Evolutionary conservation across 1,140 invertebrate species (phyloP), one percentile per base, ranked within the genome.

Genomic region (Cephus cinctus): DNA sequence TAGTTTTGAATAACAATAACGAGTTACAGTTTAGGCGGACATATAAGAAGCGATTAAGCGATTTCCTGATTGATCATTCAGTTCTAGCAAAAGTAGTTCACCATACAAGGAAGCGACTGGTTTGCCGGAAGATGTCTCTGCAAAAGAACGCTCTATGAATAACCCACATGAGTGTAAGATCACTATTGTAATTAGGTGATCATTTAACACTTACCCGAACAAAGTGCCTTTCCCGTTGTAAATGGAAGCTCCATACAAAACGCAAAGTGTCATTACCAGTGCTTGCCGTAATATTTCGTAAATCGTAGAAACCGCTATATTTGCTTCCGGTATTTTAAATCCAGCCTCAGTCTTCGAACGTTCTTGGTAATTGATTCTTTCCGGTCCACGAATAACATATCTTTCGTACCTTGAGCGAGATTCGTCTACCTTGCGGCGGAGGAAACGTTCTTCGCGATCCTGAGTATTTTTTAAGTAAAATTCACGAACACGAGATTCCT

Each of bases 191-290:
- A 5, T 11, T 40, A n/a, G 5, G n/a, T 18, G 20, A 12, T 22
- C 11, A 9, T 4, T 23, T 22, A 3, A 20, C 9, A 48, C 23
- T 57, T 55, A 69, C 67, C 58, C 34, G 22, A 59, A 18, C 18
- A 40, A 41, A 20, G 50, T 47, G 18, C 48, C 48, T 52, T 74
- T 72, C 6, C 53, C 47, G 3, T 57, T 56, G 21, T 61, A 61
- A 32, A 74, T 38, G 11, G 67, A 68, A 21, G 57, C 40, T 19
- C 65, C 61, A 19, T 74, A 74, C 36, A 68, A 6, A 3, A 56
- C 43, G 25, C 64, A 74, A 35, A 73, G 57, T 4, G 30, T 59
- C 30, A 69, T 43, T 0, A 71, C 4, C 1, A 70, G 4, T 19
- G 51, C 50, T 34, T 74, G 67, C 15, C 47, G 54, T 1, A 52